A percentile compares a stretch with the other conserved stretches of the same genome.
Conservation (phyloP, 2,888 invertebrate genomes). For the Desoria tigrina region DNA sequence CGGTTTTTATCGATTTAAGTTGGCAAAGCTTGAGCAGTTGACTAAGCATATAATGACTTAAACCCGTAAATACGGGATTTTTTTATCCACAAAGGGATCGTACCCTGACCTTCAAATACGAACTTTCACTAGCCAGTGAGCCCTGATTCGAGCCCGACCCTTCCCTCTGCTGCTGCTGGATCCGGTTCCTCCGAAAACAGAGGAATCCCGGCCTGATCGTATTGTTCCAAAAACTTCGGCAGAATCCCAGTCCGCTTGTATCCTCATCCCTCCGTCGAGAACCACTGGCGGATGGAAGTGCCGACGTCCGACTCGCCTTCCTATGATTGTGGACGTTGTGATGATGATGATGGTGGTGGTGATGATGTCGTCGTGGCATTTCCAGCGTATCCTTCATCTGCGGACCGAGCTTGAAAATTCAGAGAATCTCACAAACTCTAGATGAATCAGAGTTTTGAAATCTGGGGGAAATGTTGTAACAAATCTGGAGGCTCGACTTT, state of each 20-base stretch:
- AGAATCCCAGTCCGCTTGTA: constrained; percentile 13
- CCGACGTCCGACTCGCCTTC: constrained; percentile 5
- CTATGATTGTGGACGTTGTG: background rate
- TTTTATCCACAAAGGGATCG: constrained; percentile 5
- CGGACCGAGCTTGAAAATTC: background rate
- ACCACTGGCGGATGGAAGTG: background rate
- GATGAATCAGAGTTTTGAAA: no score
- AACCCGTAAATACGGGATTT: no score
- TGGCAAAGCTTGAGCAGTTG: no score
- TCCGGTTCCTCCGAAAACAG: constrained; percentile 13
- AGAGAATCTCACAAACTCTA: background rate
- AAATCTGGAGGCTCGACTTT: no score
- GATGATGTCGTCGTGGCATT: constrained; percentile 7
- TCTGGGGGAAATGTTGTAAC: constrained; percentile 23
- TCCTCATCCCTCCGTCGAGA: background rate
- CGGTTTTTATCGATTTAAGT: no score
- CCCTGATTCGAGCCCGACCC: constrained; percentile 43
- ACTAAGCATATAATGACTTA: no score
- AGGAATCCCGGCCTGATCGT: constrained; percentile 19
- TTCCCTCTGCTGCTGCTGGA: constrained; percentile 22
- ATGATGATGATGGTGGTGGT: background rate
- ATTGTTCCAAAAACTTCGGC: constrained; percentile 29
- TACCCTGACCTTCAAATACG: constrained; percentile 41
- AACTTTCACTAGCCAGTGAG: constrained; percentile 47
- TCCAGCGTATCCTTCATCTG: constrained; percentile 7